Base-by-base conservation (phyloP, 2,888 invertebrate species). In the Trachelus iudaicus region DNA sequence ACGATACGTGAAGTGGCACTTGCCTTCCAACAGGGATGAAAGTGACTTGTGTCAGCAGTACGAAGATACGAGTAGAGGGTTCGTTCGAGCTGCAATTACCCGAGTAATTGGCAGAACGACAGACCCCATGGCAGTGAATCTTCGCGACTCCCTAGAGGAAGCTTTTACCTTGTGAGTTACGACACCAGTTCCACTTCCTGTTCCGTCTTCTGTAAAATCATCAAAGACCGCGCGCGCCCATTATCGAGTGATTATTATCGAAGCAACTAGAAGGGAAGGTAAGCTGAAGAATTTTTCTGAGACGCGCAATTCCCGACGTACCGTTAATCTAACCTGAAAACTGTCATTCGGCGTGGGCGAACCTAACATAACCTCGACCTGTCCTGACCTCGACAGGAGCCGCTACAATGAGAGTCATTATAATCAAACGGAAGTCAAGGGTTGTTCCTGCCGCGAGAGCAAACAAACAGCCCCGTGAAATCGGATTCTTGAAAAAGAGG, bases 31-130 rank as follows among this genome's bases (percentile, higher is more conserved):
- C 56, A 56, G 56, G 23, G 56, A 56, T 56, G 23, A 56, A 56
- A 9, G 56, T 56, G 56, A 23, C 23, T 56, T 23, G 56, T 23
- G 56, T 56, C 23, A 56, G 15, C 15, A 23, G 56, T 56, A 56
- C 56, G 56, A 56, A 56, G 56, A 56, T 56, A 56, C 56, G 56
- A 56, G 56, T 56, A 56, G 56, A 56, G 34, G n/a, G 75, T 78
- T 79, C 73, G 76, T 79, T 78, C 79, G 79, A 79, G 81, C 79
- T 81, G 81, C 81, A 81, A 81, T 81, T 80, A 81, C 80, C 80
- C 81, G 78, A 77, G 79, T 81, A 81, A 81, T 81, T 80, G 81
- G 80, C 80, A 81, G 77, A 56, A 56, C 80, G 81, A 81, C 81
- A 81, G 80, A 80, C 81, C 78, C 78, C 73, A 77, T 81, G 80